These are phyloP conservation scores for Napeogenes sylphis DNA, from an alignment of 2,888 invertebrate species.

Conservation along the genomic window DNA sequence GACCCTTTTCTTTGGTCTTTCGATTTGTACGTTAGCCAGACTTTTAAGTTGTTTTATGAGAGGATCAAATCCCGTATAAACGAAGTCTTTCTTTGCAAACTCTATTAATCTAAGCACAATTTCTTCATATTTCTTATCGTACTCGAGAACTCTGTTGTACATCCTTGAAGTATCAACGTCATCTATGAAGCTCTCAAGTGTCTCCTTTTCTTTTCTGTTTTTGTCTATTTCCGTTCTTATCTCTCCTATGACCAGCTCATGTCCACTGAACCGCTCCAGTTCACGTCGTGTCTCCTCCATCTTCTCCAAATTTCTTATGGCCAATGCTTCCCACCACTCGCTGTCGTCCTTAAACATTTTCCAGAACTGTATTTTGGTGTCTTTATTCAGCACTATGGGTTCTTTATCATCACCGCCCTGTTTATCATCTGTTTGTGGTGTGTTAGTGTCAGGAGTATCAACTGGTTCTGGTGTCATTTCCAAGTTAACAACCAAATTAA, in stretches of 20 bases:
- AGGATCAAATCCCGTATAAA: conserved; percentile 73
- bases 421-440: conserved; percentile 16
- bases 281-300: conserved; percentile 70
- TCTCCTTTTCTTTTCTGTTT: conserved; percentile 61
- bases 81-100: conserved; percentile 69
- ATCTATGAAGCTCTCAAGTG: conserved; percentile 61
- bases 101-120: conserved; percentile 68
- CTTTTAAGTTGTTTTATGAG: conserved; percentile 64
- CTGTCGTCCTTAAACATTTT: conserved; percentile 69
- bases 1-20: conserved; percentile 53
- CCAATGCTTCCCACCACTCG: conserved; percentile 71
- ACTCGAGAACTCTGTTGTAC: conserved; percentile 60
- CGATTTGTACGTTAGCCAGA: conserved; percentile 58
- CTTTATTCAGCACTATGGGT: conserved; percentile 11
- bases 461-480: conserved; percentile 35
- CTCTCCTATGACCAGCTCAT: conserved; percentile 65
- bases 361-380: conserved; percentile 53
- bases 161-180: conserved; percentile 66
- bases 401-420: neutral
- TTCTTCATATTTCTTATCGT: conserved; percentile 69
- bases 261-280: conserved; percentile 66
- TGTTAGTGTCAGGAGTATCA: conserved; percentile 10
- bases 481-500: conserved; percentile 47
- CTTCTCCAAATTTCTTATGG: conserved; percentile 67
- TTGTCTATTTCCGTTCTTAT: conserved; percentile 56